Evolutionary conservation across 2,888 invertebrate genomes (phyloP), one percentile per base, ranked within the genome.

Genomic region (Ormyrus pomaceus): DNA sequence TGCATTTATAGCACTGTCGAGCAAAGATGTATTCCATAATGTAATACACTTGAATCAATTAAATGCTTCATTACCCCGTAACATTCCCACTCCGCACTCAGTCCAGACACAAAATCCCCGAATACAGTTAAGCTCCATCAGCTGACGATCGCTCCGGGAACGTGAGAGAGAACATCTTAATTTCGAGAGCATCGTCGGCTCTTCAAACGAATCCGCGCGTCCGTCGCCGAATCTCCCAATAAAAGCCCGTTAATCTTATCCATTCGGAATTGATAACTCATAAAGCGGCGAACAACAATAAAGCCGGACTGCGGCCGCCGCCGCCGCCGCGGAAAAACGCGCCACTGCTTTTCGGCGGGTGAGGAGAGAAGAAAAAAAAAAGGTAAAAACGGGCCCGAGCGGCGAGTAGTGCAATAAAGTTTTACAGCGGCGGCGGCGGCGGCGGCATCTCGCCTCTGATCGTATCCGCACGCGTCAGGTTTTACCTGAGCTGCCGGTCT

Each of bases 391-490:
- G 50, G 2, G 70, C 53, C 19, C 19, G 19, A 19, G 19, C 19
- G 19, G 19, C 19, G 19, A 19, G 19, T 19, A 19, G 19, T 50
- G 64, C 65, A 80, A 80, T 82, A 80, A 82, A 82, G 59, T 82
- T 82, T 82, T 82, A 80, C 78, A 77, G 64, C 82, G 19, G 45
- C 64, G 51, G 11, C 82, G 19, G 45, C 64, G 51, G 11, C 61
- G 75, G 55, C 71, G 72, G 72, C 46, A 61, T 76, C 72, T 80
- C 69, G 48, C 51, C 58, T 77, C 73, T 73, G 69, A 68, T 62
- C 59, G 66, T 59, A 56, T 58, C 56, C 68, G 59, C 75, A 45
- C 64, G 69, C 69, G 79, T 13, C 58, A 13, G 19, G 45, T 66
- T 78, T 51, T 72, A 65, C 78, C 66, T 53, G 58, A 50, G 75